Conservation (phyloP, 2,797 vertebrate species). For the Orestias chungarensis region DNA sequence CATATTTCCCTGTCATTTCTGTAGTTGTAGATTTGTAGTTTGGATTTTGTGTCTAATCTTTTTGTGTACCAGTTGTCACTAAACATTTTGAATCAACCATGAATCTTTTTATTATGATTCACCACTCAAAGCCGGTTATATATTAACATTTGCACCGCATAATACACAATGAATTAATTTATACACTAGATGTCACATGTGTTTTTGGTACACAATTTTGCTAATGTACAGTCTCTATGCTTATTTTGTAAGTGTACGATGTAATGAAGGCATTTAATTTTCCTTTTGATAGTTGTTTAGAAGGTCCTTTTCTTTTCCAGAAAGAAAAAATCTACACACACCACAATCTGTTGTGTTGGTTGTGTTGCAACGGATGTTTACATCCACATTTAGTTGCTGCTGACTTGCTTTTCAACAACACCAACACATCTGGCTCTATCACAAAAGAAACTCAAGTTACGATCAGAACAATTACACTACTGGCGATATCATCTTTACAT, state of each 20-base stretch:
- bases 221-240: background rate
- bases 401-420: background rate
- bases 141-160: background rate
- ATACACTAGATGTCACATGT: background rate
- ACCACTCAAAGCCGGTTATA: too few species aligned
- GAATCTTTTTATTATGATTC: background rate
- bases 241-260: background rate
- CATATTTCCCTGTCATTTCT: too few species aligned
- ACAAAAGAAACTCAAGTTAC: constrained; percentile 21
- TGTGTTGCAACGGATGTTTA: background rate
- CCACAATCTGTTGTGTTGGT: background rate
- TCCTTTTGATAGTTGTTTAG: background rate
- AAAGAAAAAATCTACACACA: constrained; percentile 1
- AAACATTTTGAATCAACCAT: background rate
- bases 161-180: background rate
- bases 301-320: constrained; percentile 4
- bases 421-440: constrained; percentile 15
- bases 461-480: constrained; percentile 19
- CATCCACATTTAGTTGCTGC: background rate
- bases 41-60: background rate
- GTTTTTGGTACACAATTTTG: background rate
- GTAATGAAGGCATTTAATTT: background rate
- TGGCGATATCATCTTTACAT: constrained; percentile 11
- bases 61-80: background rate
- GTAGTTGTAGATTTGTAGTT: background rate